Conservation (phyloP, 2,888 invertebrate species). For the Caenorhabditis uteleia region DNA sequence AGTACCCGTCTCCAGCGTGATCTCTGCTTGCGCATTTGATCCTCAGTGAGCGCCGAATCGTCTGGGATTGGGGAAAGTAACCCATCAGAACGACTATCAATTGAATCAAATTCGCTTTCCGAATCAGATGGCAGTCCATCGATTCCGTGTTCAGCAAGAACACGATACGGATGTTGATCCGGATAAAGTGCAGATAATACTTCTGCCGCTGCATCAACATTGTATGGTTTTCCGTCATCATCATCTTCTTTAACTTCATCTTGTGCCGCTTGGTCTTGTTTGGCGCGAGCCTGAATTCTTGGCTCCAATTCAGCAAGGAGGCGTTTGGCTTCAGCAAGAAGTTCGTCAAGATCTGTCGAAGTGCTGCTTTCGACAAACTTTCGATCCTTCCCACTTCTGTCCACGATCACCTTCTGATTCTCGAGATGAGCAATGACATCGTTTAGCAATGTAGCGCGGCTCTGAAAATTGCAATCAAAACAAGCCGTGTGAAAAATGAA, state of each 20-base stretch:
- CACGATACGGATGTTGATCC: constrained; percentile 59
- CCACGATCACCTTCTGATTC: constrained; percentile 49
- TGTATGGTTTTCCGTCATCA: constrained; percentile 52
- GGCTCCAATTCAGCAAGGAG: constrained; percentile 39
- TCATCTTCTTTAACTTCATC: constrained; percentile 38
- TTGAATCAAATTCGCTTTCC: constrained; percentile 50
- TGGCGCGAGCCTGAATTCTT: constrained; percentile 12
- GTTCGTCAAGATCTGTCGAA: constrained; percentile 39
- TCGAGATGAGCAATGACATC: constrained; percentile 53
- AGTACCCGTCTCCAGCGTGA: constrained; percentile 68
- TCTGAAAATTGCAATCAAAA: constrained; percentile 36
- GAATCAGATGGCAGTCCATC: constrained; percentile 51
- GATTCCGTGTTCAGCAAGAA: constrained; percentile 60
- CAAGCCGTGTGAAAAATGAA: background rate
- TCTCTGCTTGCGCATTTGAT: constrained; percentile 56
- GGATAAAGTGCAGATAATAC: constrained; percentile 64
- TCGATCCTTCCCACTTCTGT: constrained; percentile 38
- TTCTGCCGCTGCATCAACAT: constrained; percentile 66
- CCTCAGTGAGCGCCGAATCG: constrained; percentile 47
- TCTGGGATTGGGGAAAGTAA: constrained; percentile 57
- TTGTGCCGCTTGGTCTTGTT: constrained; percentile 13
- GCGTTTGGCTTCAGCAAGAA: constrained; percentile 40
- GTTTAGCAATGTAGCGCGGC: constrained; percentile 43
- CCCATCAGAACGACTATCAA: constrained; percentile 52
- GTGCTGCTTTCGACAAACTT: constrained; percentile 55